Conservation (phyloP, 2,797 vertebrate genomes). For the Chiloscyllium punctatum region DNA sequence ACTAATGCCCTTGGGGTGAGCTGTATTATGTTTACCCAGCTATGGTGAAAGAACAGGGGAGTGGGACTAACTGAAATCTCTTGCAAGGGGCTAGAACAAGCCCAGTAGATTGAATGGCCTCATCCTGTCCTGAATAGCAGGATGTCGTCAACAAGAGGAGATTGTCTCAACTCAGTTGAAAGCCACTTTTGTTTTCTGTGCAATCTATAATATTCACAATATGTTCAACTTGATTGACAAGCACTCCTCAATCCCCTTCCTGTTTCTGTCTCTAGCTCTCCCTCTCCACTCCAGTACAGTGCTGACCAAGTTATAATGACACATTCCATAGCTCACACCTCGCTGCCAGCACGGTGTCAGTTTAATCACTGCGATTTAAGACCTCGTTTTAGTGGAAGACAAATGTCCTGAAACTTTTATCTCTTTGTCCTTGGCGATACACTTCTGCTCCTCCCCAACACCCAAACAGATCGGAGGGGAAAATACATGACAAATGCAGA, state of each 20-base stretch:
- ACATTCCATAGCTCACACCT: not conserved
- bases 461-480: not conserved
- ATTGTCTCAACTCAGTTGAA: not conserved
- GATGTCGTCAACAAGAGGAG: not conserved
- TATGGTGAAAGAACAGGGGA: not conserved
- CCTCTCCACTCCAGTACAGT: not conserved
- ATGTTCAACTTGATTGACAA: not conserved
- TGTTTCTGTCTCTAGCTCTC: not conserved
- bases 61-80: not conserved
- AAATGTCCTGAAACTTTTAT: not conserved
- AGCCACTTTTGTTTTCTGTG: too few relatives aligned
- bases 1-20: too few relatives aligned
- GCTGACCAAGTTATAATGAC: not conserved
- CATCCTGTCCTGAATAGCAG: not conserved
- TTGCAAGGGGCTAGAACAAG: not conserved
- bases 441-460: not conserved
- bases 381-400: not conserved
- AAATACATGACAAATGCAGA: not conserved
- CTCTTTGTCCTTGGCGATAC: not conserved
- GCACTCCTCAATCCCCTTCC: not conserved
- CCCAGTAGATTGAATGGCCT: not conserved
- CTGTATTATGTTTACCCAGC: not conserved
- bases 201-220: too few relatives aligned
- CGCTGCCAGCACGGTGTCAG: too few relatives aligned
- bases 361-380: not conserved